Evolutionary conservation across 2,113 vertebrate genomes (phyloP), one percentile per base, ranked within the genome.

Genomic region (Balaenoptera acutorostrata): DNA sequence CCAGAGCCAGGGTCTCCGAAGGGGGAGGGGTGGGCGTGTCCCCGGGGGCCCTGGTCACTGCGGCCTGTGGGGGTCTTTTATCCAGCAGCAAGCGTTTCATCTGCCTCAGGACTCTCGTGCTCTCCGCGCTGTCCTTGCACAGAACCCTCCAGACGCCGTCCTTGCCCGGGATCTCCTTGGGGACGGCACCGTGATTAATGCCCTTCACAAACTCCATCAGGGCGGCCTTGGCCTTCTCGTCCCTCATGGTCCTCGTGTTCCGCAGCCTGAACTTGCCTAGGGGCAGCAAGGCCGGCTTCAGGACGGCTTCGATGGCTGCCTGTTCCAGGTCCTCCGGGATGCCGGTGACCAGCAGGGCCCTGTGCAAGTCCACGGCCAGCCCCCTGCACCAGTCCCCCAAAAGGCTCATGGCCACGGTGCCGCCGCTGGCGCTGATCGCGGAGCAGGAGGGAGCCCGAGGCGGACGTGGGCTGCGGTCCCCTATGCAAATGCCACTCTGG

Each of bases 311-410:
- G 41, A 90, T 49, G 89, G 75, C 59, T 2, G 21, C 77, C 44
- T 6, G 89, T 57, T 36, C 92, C 82, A 91, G 36, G 71, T 46
- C 61, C 75, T 59, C 91, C 0, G 68, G 85, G 95, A 94, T 80
- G 46, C 82, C 61, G 0, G 95, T 93, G 63, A 91, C 83, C 75
- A 97, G 92, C n/a, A 95, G 86, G 55, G 92, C 92, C 49, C 85
- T 7, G 92, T 39, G 87, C 52, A 15, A 12, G 33, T 91, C 85
- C 85, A 84, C 85, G 4, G 44, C 49, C 93, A 95, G 88, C 49
- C 18, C 69, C 75, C 77, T 23, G 84, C 88, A 74, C 96, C 83
- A 61, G 69, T 61, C 52, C 59, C 31, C 63, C 69, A 81, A 12
- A 31, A 69, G 64, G 77, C 68, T 84, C 64, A 25, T 1, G 31